These are phyloP conservation scores for Conopomorpha cramerella DNA, from an alignment of 1,140 invertebrate genomes.

Conservation along the genomic window DNA sequence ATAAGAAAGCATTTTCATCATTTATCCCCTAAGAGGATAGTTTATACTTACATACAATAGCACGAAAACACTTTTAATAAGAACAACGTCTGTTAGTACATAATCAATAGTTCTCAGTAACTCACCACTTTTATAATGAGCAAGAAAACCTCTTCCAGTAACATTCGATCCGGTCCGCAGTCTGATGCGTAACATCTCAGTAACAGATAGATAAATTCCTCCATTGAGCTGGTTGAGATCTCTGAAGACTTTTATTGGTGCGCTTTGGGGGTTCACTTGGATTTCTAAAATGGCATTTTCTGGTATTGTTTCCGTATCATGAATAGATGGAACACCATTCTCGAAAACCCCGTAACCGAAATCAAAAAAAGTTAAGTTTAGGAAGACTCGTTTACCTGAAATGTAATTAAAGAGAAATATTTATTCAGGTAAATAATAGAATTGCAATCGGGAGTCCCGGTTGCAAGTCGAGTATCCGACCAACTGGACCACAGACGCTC, in stretches of 20 bases:
- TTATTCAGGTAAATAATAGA: constrained; percentile 4
- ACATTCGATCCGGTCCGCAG: constrained; percentile 64
- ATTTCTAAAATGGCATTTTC: constrained; percentile 61
- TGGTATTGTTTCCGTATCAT: constrained; percentile 19
- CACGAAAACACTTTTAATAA: no score
- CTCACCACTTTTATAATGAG: constrained; percentile 65
- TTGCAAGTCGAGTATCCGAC: no score
- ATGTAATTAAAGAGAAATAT: constrained; percentile 11
- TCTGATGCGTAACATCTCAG: constrained; percentile 61
- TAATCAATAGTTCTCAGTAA: no score
- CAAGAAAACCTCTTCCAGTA: constrained; percentile 63
- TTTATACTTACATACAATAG: no score
- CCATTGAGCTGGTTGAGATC: constrained; percentile 56
- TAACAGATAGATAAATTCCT: constrained; percentile 65
- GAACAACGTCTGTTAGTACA: no score
- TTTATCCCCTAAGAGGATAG: no score
- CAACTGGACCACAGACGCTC: no score
- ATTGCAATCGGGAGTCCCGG: no score
- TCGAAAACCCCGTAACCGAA: constrained; percentile 48
- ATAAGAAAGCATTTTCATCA: no score
- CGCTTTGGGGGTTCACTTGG: constrained; percentile 50
- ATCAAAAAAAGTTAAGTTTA: constrained; percentile 67
- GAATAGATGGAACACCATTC: constrained; percentile 30
- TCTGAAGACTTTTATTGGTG: constrained; percentile 57
- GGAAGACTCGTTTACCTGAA: constrained; percentile 66